These are phyloP conservation scores for Delia radicum DNA, from an alignment of 1,140 invertebrate species.

Conservation along the genomic window DNA sequence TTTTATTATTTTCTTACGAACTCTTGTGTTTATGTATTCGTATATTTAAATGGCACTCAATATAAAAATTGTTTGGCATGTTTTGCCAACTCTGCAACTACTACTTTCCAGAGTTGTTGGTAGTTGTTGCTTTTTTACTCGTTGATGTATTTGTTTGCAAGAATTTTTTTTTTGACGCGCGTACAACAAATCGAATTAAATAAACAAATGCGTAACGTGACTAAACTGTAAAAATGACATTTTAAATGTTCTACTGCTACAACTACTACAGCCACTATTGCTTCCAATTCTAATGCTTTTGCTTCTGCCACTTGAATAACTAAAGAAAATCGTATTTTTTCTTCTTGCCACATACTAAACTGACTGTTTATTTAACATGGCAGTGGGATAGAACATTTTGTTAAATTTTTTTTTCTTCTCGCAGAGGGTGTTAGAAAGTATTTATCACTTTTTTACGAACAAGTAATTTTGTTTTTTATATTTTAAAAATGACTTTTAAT, in stretches of 20 bases:
- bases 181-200: conserved; percentile 32
- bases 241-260: conserved; percentile 21
- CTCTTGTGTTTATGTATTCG: neutral
- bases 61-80: neutral
- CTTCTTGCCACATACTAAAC: neutral
- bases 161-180: no score
- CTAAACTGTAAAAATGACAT: conserved; percentile 28
- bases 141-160: no score
- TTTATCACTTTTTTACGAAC: neutral
- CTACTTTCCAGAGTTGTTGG: neutral
- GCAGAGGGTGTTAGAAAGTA: neutral
- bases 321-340: neutral
- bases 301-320: neutral
- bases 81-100: neutral
- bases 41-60: neutral
- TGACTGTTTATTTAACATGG: no score
- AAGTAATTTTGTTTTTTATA: neutral
- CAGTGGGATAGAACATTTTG: neutral
- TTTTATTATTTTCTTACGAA: neutral
- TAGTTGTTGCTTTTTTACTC: neutral
- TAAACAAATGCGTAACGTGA: conserved; percentile 33
- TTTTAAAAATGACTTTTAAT: neutral
- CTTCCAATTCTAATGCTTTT: no score
- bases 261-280: neutral
- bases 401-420: no score